Conservation (phyloP, 2,113 vertebrate species). For the Cyprinodon tularosa region DNA sequence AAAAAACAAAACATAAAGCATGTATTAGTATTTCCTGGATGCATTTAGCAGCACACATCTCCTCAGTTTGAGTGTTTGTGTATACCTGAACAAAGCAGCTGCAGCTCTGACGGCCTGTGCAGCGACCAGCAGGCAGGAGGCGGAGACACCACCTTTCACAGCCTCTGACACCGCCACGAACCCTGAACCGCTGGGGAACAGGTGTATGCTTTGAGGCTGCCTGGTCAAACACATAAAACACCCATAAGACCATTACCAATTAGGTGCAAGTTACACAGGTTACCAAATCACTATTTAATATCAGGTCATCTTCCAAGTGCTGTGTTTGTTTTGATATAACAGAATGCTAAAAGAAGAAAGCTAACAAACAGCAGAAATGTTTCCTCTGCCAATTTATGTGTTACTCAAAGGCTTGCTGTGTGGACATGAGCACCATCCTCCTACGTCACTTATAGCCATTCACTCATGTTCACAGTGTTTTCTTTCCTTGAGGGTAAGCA, state of each 20-base stretch:
- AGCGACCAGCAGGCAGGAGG: conserved; percentile 84
- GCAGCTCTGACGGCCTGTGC: conserved; percentile 82
- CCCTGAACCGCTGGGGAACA: conserved; percentile 83
- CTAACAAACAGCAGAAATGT: too few species aligned
- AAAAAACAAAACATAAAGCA: background rate
- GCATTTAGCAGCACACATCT: background rate
- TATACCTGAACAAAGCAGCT: conserved; percentile 84
- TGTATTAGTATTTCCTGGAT: background rate
- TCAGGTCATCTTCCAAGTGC: too few species aligned
- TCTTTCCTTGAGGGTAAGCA: conserved; percentile 4
- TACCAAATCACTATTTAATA: too few species aligned
- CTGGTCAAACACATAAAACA: conserved; percentile 66
- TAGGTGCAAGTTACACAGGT: background rate
- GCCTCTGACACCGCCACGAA: conserved; percentile 82
- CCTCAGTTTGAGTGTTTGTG: conserved; percentile 18
- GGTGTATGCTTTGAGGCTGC: conserved; percentile 85
- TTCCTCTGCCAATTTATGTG: too few species aligned
- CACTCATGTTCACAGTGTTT: conserved; percentile 5
- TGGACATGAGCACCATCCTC: conserved; percentile 6
- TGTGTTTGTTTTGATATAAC: too few species aligned
- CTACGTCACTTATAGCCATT: background rate
- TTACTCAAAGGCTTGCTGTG: conserved; percentile 14
- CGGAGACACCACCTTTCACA: conserved; percentile 81
- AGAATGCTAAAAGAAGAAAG: too few species aligned
- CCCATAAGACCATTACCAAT: background rate